Conservation (phyloP, 2,888 invertebrate genomes). For the Rotaria sp. region DNA sequence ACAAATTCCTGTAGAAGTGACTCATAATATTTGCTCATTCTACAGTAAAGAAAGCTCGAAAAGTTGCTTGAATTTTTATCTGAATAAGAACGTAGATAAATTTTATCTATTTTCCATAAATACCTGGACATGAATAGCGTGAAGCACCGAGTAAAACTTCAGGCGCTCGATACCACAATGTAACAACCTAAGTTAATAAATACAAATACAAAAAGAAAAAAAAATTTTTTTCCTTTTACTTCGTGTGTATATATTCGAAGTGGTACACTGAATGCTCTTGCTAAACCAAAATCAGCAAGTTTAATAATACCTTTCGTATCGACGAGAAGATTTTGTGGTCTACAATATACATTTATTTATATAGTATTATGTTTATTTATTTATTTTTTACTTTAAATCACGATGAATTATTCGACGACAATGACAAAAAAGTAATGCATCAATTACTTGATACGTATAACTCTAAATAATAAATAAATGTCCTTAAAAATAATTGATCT, state of each 20-base stretch:
- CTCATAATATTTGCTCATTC: too few species aligned
- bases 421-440: slow-evolving; percentile 56
- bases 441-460: slow-evolving; percentile 65
- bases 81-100: too few species aligned
- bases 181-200: slow-evolving; percentile 46
- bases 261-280: slow-evolving; percentile 56
- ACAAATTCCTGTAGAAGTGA: too few species aligned
- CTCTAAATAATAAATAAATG: slow-evolving; percentile 10
- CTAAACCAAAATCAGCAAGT: slow-evolving; percentile 56
- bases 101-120: neutral
- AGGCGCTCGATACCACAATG: slow-evolving; percentile 55
- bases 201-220: neutral
- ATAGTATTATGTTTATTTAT: too few species aligned
- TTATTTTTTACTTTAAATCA: slow-evolving; percentile 49
- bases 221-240: slow-evolving; percentile 37
- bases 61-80: too few species aligned
- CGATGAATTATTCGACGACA: slow-evolving; percentile 53
- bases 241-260: slow-evolving; percentile 56
- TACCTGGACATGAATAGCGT: slow-evolving; percentile 50
- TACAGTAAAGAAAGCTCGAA: too few species aligned
- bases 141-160: slow-evolving; percentile 54
- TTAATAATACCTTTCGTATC: slow-evolving; percentile 56
- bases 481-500: neutral
- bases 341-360: neutral
- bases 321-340: slow-evolving; percentile 56